Evolutionary conservation across 2,888 invertebrate genomes (phyloP).

Genomic region (Brenthis ino): DNA sequence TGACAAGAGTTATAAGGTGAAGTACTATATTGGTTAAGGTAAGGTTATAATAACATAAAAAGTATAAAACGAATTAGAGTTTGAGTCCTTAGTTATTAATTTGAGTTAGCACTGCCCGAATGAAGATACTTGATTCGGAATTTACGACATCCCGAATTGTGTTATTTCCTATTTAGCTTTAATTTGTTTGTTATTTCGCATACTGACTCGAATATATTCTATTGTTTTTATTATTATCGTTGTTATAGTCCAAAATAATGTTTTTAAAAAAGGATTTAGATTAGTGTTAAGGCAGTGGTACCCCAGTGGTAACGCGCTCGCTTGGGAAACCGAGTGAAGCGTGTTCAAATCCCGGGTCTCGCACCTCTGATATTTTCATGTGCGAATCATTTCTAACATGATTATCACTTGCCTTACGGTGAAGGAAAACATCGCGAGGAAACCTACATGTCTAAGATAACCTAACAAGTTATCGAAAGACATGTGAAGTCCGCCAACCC

Average conservation of each 20-base stretch:
- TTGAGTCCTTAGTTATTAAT: constrained; percentile 6
- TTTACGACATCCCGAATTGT: constrained; percentile 14
- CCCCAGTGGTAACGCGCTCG: no score
- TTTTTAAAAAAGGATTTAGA: not conserved
- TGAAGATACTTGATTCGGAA: constrained; percentile 6
- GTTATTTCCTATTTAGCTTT: constrained; percentile 13
- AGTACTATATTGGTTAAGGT: not conserved
- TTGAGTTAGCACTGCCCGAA: not conserved
- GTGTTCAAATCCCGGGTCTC: no score
- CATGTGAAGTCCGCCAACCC: no score
- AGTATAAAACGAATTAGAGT: not conserved
- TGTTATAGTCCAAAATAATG: not conserved
- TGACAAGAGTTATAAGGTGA: no score
- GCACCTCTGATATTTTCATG: no score
- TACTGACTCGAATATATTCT: not conserved
- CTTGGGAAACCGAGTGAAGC: no score
- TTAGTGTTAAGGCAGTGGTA: not conserved
- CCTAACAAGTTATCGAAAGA: no score
- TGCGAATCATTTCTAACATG: no score
- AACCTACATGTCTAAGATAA: no score
- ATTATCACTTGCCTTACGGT: no score
- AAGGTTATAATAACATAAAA: not conserved
- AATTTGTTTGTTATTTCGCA: constrained; percentile 1
- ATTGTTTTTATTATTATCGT: no score
- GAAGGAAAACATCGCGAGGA: no score